These are phyloP conservation scores for Pholis gunnellus DNA, from an alignment of 2,113 vertebrate genomes.

Conservation along the genomic window DNA sequence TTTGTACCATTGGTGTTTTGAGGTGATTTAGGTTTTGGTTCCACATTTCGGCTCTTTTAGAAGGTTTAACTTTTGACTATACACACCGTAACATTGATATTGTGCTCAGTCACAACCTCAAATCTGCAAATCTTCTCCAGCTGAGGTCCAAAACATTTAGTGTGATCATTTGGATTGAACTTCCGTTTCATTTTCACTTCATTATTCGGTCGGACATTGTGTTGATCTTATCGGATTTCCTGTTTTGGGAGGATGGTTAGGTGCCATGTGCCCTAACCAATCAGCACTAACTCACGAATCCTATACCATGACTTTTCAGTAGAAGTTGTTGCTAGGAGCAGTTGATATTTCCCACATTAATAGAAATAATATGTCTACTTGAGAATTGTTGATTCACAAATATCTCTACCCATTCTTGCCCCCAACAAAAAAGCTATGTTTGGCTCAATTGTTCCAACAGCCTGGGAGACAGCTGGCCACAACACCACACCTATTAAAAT, in stretches of 20 bases:
- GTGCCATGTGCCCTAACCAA: not conserved
- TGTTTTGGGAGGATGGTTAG: not conserved
- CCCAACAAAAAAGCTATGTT: not conserved
- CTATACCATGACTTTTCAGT: not conserved
- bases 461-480: not conserved
- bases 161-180: not conserved
- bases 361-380: not conserved
- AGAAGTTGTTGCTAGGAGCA: not conserved
- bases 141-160: conserved; percentile 29
- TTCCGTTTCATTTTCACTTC: conserved; percentile 7
- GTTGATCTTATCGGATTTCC: not conserved
- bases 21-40: conserved; percentile 41
- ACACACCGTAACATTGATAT: not conserved
- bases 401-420: not conserved
- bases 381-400: not conserved
- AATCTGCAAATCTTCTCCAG: conserved; percentile 16
- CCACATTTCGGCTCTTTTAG: not conserved
- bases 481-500: not conserved
- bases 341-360: not conserved
- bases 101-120: not conserved
- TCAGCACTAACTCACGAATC: not conserved
- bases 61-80: conserved; percentile 14
- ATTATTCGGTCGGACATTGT: not conserved
- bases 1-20: conserved; percentile 21
- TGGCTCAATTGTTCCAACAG: not conserved